Conservation (phyloP, 2,113 vertebrate species). For the Pelmatolapia mariae region DNA sequence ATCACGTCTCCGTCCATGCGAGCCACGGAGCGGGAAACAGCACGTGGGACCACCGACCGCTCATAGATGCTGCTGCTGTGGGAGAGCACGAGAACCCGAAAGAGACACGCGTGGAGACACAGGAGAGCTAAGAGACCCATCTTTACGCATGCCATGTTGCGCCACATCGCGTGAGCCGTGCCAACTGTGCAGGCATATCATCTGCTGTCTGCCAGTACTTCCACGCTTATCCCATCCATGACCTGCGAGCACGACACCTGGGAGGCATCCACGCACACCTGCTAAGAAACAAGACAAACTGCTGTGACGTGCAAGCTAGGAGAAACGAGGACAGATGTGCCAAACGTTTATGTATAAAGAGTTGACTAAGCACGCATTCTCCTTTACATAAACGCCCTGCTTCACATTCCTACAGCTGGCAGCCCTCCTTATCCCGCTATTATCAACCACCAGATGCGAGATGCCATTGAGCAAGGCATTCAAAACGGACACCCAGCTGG, state of each 20-base stretch:
- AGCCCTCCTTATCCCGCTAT: not conserved
- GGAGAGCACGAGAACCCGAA: constrained; percentile 34
- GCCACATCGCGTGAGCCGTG: constrained; percentile 60
- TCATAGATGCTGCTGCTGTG: constrained; percentile 61
- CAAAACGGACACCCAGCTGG: not conserved
- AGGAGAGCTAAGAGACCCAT: constrained; percentile 77
- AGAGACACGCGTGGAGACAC: constrained; percentile 73
- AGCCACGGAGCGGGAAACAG: constrained; percentile 85
- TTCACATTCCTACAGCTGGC: constrained; percentile 1
- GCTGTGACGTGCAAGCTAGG: not conserved
- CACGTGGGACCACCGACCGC: constrained; percentile 71
- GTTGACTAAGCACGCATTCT: constrained; percentile 26
- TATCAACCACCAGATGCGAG: not conserved
- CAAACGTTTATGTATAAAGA: not conserved
- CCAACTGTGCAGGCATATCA: constrained; percentile 59
- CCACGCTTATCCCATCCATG: constrained; percentile 55
- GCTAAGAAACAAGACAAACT: not conserved
- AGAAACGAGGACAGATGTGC: constrained; percentile 1
- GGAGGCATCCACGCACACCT: constrained; percentile 52
- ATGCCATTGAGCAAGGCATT: constrained; percentile 38
- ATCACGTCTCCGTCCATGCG: constrained; percentile 98
- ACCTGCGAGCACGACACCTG: constrained; percentile 22
- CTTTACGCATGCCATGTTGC: constrained; percentile 73
- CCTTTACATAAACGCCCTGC: constrained; percentile 19
- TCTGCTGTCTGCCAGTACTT: constrained; percentile 33